Base-by-base conservation (phyloP, 1,140 invertebrate species). In the Drosophila funebris region DNA sequence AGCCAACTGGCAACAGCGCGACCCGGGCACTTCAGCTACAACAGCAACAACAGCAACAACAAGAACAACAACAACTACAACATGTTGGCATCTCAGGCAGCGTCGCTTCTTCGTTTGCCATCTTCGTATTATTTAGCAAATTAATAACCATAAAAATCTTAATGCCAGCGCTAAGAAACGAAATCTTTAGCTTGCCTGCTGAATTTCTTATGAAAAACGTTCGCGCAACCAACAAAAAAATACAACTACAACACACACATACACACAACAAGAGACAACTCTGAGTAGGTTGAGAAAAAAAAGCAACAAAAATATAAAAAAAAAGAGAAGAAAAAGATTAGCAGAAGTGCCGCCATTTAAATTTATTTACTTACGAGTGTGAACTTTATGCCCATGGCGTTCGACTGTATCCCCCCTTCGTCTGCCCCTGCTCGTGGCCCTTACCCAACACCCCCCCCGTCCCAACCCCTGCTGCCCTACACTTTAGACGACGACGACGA, bases 111-210 rank as follows among this genome's bases (percentile, higher is more conserved):
- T 31, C 58, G 22, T 39, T 63, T 67, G 70, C 60, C 70, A 76
- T 78, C 83, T 78, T 78, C 78, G 74, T 87, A 87, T 87, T 87
- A 87, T 78, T 87, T 87, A 88, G 82, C 82, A 88, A 87, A 87
- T 87, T 87, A 87, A 87, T 87, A 87, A 87, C 82, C 82, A 87
- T 87, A 87, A 87, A 87, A 87, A 87, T 88, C 83, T 87, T 87
- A 88, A 87, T 87, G 83, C 75, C 78, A 85, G 75, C 71, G 75
- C 61, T 72, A 70, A 87, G 78, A 78, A 88, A 81, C 82, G 67
- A 85, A 87, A 87, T 87, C 83, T 88, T 82, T 67, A 82, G 83
- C 71, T 88, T 87, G 75, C 78, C 83, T 83, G 82, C 67, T 87
- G 82, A 88, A 87, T 88, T 87, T 87, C 82, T 88, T 76, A 82